phyloP scores from a whole-genome alignment of 2,113 vertebrate species.

The Onychostoma macrolepis region DNA sequence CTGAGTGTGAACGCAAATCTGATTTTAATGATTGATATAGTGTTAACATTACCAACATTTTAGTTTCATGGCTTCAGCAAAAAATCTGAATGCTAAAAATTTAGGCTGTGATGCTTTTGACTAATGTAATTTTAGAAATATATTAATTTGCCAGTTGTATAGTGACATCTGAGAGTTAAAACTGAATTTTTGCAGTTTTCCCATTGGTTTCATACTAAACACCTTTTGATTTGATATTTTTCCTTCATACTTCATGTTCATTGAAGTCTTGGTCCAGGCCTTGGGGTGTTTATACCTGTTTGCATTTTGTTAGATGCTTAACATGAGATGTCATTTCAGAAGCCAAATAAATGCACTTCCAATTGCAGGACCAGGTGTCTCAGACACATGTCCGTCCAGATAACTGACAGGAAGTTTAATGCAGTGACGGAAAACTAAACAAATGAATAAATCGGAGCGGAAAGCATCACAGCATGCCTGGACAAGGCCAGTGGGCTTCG shows the following conservation, averaged over 20 bases:
- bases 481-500: conserved; percentile 63
- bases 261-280: background rate
- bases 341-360: conserved; percentile 16
- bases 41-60: background rate
- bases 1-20: background rate
- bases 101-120: background rate
- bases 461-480: conserved; percentile 44
- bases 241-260: background rate
- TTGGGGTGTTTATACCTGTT: conserved; percentile 23
- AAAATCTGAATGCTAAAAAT: background rate
- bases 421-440: conserved; percentile 47
- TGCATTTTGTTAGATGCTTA: conserved; percentile 19
- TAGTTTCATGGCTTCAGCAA: background rate
- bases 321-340: conserved; percentile 8
- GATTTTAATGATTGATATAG: background rate
- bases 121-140: background rate
- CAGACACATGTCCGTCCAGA: conserved; percentile 26
- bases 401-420: conserved; percentile 49
- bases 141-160: background rate
- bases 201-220: background rate
- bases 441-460: conserved; percentile 48
- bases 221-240: conserved; percentile 7
- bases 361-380: conserved; percentile 40
- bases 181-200: background rate
- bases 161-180: background rate